Percentiles rank a stretch among this genome's conserved stretches.
These are phyloP conservation scores for Donacobius atricapilla DNA, from an alignment of 2,113 vertebrate genomes.

Conservation along the genomic window DNA sequence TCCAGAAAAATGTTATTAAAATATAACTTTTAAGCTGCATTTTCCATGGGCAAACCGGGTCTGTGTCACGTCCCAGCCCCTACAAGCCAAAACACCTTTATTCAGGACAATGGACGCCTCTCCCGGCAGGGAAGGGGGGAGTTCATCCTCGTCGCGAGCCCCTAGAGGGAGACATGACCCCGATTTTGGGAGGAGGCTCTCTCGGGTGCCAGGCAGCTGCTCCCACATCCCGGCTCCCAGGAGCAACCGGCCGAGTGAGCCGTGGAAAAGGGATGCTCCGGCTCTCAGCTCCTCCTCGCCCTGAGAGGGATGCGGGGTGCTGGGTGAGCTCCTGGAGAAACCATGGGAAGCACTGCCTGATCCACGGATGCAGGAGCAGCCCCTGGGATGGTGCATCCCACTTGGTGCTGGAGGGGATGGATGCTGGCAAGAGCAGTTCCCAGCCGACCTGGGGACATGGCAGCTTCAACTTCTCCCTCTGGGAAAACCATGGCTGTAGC, in stretches of 20 bases:
- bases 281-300: not conserved
- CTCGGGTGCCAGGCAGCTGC: not conserved
- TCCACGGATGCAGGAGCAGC: too few relatives aligned
- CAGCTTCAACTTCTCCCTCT: not conserved
- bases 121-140: not conserved
- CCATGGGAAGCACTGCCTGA: rapidly evolving
- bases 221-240: not conserved
- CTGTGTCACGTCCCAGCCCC: not conserved
- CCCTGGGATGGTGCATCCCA: rapidly evolving
- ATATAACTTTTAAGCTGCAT: not conserved
- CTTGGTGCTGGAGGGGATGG: rapidly evolving
- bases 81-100: not conserved
- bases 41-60: rapidly evolving
- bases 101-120: rapidly evolving
- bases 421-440: rapidly evolving
- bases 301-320: rapidly evolving
- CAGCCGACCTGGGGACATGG: not conserved
- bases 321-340: rapidly evolving
- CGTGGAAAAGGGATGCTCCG: rapidly evolving
- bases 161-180: slow-evolving; percentile 61
- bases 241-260: not conserved
- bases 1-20: not conserved
- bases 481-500: rapidly evolving
- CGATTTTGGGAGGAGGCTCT: not conserved
- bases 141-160: not conserved